phyloP scores from a whole-genome alignment of 2,113 vertebrate species.

The Mesoclemmys tuberculata region DNA sequence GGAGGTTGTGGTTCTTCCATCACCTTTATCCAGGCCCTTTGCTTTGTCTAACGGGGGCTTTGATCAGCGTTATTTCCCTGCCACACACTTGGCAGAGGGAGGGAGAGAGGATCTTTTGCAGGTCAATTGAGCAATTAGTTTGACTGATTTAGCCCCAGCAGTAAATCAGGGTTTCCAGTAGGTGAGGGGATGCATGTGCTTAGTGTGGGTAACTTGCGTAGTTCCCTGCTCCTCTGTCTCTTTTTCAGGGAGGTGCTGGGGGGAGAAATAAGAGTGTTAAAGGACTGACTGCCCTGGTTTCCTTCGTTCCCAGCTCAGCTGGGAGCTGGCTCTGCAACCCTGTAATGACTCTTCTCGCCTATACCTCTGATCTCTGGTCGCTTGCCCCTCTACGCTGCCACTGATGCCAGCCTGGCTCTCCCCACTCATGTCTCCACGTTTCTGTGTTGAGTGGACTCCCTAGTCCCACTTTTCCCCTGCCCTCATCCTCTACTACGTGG shows the following conservation, averaged over 20 bases:
- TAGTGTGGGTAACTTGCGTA: neutral
- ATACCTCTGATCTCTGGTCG: neutral
- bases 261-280: fast-evolving
- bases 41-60: neutral
- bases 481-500: neutral
- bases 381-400: neutral
- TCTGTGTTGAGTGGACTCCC: neutral
- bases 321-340: neutral
- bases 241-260: fast-evolving
- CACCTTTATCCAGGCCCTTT: neutral
- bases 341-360: too few relatives aligned
- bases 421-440: neutral
- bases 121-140: neutral
- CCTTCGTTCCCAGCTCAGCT: neutral
- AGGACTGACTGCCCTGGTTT: neutral
- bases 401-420: neutral
- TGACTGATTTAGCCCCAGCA: neutral
- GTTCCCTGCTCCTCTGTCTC: neutral
- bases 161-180: neutral
- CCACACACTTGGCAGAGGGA: neutral
- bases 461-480: too few relatives aligned
- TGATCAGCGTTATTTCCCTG: fast-evolving
- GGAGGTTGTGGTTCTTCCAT: neutral
- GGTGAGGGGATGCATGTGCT: fast-evolving
- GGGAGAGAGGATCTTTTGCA: neutral